Conservation (phyloP, 2,113 vertebrate genomes). For the Aegypius monachus region DNA sequence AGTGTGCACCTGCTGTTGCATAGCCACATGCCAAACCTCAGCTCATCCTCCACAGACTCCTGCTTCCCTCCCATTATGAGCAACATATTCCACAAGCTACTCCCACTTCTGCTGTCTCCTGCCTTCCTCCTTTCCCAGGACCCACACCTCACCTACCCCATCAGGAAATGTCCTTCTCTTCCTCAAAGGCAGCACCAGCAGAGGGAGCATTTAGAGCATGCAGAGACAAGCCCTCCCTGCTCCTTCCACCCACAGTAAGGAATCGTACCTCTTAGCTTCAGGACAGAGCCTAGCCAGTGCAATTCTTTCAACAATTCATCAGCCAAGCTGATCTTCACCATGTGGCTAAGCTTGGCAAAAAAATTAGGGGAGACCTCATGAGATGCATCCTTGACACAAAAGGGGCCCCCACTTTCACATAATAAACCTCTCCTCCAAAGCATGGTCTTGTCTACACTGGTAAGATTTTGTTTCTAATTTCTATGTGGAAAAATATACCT, state of each 20-base stretch:
- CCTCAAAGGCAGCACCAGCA: not conserved
- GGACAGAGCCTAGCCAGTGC: not conserved
- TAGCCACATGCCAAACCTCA: not conserved
- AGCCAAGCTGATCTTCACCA: not conserved
- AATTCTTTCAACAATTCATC: not conserved
- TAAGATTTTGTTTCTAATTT: not conserved
- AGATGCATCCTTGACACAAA: not conserved
- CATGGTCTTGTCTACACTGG: not conserved
- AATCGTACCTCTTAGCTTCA: not conserved
- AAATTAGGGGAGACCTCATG: not conserved
- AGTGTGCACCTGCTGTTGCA: not conserved
- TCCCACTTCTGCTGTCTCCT: not conserved
- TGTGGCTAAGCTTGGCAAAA: not conserved
- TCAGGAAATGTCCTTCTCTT: not conserved
- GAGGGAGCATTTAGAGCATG: not conserved
- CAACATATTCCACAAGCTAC: not conserved
- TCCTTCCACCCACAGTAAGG: not conserved
- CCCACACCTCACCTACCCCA: fast-evolving
- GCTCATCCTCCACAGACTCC: not conserved
- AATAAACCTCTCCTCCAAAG: not conserved
- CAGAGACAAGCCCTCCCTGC: not conserved
- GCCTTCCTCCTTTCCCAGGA: not conserved
- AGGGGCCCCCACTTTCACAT: fast-evolving
- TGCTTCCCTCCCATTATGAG: not conserved
- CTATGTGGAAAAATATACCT: not conserved